Percentiles rank a stretch among this genome's conserved stretches.
Conservation (phyloP, 1,140 invertebrate genomes). For the Calliopsis andreniformis region DNA sequence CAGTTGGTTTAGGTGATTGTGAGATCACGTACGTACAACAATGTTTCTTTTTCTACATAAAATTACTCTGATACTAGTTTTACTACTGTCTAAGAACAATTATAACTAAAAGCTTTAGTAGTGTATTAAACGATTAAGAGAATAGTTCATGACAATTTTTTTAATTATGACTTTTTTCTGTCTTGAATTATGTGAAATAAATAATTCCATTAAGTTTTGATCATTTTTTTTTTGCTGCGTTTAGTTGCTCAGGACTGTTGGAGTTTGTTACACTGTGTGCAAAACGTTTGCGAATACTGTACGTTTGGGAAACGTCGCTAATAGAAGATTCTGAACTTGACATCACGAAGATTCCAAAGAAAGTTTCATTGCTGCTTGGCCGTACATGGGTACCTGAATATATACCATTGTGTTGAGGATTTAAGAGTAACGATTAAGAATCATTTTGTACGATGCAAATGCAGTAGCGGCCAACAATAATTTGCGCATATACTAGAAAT, state of each 20-base stretch:
- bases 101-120: too few species aligned
- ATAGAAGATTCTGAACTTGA: constrained; percentile 75
- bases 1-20: constrained; percentile 77
- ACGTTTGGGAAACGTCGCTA: constrained; percentile 76
- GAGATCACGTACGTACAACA: constrained; percentile 73
- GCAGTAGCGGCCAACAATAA: constrained; percentile 17
- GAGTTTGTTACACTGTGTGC: constrained; percentile 74
- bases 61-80: not conserved
- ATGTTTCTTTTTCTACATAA: constrained; percentile 1
- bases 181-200: not conserved
- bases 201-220: not conserved
- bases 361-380: constrained; percentile 73
- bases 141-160: too few species aligned
- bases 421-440: constrained; percentile 1
- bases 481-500: constrained; percentile 3
- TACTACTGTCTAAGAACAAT: too few species aligned
- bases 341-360: constrained; percentile 61
- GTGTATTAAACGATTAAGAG: too few species aligned
- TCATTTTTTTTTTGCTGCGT: constrained; percentile 1
- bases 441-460: constrained; percentile 15
- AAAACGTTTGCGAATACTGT: constrained; percentile 70
- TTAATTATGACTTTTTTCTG: not conserved
- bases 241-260: constrained; percentile 74
- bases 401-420: constrained; percentile 75
- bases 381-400: constrained; percentile 77